A percentile compares a stretch with the other conserved stretches of the same genome.
These are phyloP conservation scores for Microplitis deprimator DNA, from an alignment of 2,888 invertebrate genomes.

Conservation along the genomic window DNA sequence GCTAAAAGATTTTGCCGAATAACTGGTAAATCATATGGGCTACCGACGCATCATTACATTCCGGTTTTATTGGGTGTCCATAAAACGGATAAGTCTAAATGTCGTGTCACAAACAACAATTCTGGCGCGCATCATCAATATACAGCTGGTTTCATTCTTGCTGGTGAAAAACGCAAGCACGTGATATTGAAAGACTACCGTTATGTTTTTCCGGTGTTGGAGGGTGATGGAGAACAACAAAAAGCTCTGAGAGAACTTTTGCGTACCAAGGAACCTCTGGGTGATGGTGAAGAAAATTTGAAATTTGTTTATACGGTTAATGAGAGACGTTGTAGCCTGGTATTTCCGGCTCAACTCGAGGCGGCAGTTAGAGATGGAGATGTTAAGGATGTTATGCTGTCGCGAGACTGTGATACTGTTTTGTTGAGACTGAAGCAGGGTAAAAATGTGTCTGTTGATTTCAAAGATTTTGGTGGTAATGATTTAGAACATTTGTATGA, in stretches of 20 bases:
- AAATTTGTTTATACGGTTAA: constrained; percentile 84
- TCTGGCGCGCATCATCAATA: constrained; percentile 78
- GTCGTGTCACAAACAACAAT: constrained; percentile 77
- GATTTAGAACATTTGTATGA: constrained; percentile 77
- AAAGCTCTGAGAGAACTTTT: constrained; percentile 77
- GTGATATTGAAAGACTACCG: constrained; percentile 80
- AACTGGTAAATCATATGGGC: constrained; percentile 83
- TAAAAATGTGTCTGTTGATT: constrained; percentile 82
- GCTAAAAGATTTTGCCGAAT: constrained; percentile 85
- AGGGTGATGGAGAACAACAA: constrained; percentile 79
- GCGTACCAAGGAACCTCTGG: constrained; percentile 72
- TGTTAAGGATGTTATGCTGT: constrained; percentile 83
- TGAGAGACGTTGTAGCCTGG: constrained; percentile 82
- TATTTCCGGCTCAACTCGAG: constrained; percentile 82
- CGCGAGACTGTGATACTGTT: constrained; percentile 83
- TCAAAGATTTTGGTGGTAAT: constrained; percentile 73
- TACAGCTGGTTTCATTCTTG: constrained; percentile 73
- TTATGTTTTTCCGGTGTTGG: constrained; percentile 82
- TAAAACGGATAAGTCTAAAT: constrained; percentile 73
- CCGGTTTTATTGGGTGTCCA: constrained; percentile 78
- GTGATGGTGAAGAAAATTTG: constrained; percentile 73
- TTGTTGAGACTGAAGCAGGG: constrained; percentile 82
- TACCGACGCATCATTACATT: constrained; percentile 84
- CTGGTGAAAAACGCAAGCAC: constrained; percentile 79
- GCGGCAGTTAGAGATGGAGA: constrained; percentile 84